Conservation (phyloP, 30 jellyfish, hydroid and myxozoan genomes). For the Cassiopea andromeda region DNA sequence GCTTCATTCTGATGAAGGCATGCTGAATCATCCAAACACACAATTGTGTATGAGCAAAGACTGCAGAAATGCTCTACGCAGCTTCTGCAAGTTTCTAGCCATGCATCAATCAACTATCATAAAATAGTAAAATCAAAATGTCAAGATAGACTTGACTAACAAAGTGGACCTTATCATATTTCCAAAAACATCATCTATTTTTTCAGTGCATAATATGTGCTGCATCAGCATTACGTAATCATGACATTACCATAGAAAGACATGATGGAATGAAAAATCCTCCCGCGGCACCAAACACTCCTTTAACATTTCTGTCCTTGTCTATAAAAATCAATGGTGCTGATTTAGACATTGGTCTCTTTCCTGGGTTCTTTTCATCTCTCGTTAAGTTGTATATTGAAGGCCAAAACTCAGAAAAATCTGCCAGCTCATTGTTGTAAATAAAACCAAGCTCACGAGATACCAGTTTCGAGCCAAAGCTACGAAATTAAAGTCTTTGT, state of each 20-base stretch:
- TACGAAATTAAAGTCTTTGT: background rate
- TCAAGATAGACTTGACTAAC: no score
- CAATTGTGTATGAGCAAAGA: no score
- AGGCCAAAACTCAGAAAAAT: constrained; percentile 99
- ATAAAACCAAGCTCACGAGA: constrained; percentile 98
- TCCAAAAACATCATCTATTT: no score
- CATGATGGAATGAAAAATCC: constrained; percentile 97
- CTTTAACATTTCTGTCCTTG: constrained; percentile 76
- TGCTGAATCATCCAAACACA: no score
- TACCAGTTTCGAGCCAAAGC: constrained; percentile 95
- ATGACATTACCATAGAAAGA: constrained; percentile 73
- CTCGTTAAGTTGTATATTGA: constrained; percentile 89
- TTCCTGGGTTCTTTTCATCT: constrained; percentile 91
- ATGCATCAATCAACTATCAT: no score
- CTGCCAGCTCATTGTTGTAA: constrained; percentile 98
- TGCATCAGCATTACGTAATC: background rate
- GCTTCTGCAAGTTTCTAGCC: no score
- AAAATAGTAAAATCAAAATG: no score
- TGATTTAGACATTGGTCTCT: constrained; percentile 96
- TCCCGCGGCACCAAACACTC: constrained; percentile 99
- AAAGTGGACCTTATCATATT: no score
- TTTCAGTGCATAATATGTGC: no score
- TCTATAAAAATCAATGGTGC: constrained; percentile 89
- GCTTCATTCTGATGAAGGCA: no score
- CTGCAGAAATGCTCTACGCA: no score